A percentile compares a stretch with the other conserved stretches of the same genome.
These are phyloP conservation scores for Chrysogorgia sp. DNA, from an alignment of 92 coral and sea anemone species.

Conservation along the genomic window DNA sequence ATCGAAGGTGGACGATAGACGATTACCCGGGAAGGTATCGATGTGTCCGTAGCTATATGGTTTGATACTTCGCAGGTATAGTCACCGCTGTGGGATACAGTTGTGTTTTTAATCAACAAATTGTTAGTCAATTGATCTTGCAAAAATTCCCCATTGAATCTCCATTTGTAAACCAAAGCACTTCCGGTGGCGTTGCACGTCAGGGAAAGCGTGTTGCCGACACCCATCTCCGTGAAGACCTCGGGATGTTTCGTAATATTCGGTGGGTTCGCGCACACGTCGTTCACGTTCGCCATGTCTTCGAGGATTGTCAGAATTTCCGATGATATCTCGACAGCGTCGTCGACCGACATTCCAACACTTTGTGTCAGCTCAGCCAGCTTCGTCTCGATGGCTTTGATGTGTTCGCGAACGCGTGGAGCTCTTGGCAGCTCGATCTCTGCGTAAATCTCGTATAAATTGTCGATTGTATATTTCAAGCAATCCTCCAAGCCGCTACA, in stretches of 20 bases:
- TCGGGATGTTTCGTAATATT: constrained; percentile 73
- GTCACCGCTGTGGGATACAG: constrained; percentile 56
- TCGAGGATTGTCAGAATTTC: constrained; percentile 50
- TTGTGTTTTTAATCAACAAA: constrained; percentile 48
- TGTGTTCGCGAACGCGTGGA: constrained; percentile 26
- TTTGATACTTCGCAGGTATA: constrained; percentile 73
- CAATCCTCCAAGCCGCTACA: constrained; percentile 78
- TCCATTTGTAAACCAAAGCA: constrained; percentile 63
- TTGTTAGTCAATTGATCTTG: constrained; percentile 31
- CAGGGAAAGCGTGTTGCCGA: constrained; percentile 53
- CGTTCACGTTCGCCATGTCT: constrained; percentile 42
- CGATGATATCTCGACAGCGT: constrained; percentile 52
- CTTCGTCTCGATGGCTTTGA: constrained; percentile 29
- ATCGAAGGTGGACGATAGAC: constrained; percentile 71
- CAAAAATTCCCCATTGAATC: constrained; percentile 53
- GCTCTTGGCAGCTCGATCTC: constrained; percentile 61
- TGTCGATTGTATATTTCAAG: constrained; percentile 54
- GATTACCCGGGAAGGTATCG: constrained; percentile 58
- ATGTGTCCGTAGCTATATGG: constrained; percentile 58
- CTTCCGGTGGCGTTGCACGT: constrained; percentile 64
- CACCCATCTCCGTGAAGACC: constrained; percentile 58
- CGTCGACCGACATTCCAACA: constrained; percentile 47
- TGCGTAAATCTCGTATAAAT: constrained; percentile 61
- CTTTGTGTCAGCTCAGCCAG: constrained; percentile 37
- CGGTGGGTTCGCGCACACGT: constrained; percentile 75